Evolutionary conservation across 2,888 invertebrate genomes (phyloP).

Genomic region (Epinotia bilunana): DNA sequence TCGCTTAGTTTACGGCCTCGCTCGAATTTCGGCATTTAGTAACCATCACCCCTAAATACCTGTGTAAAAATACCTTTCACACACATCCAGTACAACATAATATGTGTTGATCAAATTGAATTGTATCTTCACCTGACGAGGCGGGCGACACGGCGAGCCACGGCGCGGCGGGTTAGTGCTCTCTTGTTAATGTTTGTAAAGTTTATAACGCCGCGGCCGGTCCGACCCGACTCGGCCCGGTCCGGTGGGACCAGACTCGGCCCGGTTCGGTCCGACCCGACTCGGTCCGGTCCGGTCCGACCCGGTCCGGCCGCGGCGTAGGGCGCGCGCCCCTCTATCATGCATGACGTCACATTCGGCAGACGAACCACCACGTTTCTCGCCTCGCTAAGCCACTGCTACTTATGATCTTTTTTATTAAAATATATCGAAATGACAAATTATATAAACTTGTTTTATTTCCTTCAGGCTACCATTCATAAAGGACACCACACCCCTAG

Average conservation of each 20-base stretch:
- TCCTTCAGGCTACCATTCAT: neutral
- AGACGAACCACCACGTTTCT: conserved; percentile 25
- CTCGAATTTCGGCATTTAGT: too few species aligned
- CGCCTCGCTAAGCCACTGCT: conserved; percentile 54
- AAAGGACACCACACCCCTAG: neutral
- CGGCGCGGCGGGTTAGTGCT: conserved; percentile 49
- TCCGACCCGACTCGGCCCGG: conserved; percentile 34
- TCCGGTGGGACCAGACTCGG: neutral
- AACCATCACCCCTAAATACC: too few species aligned
- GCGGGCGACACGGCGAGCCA: conserved; percentile 12
- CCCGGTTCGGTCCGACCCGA: neutral
- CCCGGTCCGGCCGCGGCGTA: conserved; percentile 22
- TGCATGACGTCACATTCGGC: conserved; percentile 31
- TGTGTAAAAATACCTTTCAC: too few species aligned
- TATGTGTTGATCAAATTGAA: neutral
- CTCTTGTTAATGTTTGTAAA: conserved; percentile 73
- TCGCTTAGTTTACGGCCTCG: neutral
- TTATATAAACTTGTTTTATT: conserved; percentile 53
- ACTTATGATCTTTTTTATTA: conserved; percentile 63
- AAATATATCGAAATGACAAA: conserved; percentile 63
- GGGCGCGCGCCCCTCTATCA: conserved; percentile 16
- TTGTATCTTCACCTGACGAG: neutral
- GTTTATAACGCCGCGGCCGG: conserved; percentile 60
- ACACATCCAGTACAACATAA: too few species aligned
- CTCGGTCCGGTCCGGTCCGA: too few species aligned